Base-by-base conservation (phyloP, 1,140 invertebrate genomes). In the Ectropis grisescens region DNA sequence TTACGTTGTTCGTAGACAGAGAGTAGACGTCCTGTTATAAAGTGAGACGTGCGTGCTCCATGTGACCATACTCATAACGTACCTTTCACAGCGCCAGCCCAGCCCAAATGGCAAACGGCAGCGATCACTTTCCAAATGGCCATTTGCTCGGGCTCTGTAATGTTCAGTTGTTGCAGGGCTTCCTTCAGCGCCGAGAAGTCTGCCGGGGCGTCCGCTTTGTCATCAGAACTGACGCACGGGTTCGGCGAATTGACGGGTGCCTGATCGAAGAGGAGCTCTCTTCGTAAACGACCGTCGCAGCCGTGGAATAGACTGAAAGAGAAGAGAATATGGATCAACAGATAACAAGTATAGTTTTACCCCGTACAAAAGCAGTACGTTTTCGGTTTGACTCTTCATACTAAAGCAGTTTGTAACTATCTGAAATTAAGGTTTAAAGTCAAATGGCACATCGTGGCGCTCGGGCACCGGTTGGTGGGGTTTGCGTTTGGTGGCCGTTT, bases 101-200 rank as follows among this genome's bases (percentile, higher is more conserved):
- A 90, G 12, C 94, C 94, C 35, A 98, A 76, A 82, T 98, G 96
- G 67, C 94, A 95, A 43, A 98, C 92, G 5, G 94, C 93, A 6
- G 94, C 95, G 44, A 98, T 76, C 11, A 97, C 90, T 48, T 88
- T 86, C 90, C 93, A 96, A 26, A 98, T 87, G 0, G 90, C 88
- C 55, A 92, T 90, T 45, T 92, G 88, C 37, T 97, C 94, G 8
- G 86, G 82, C 26, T 92, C 89, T 8, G 88, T 87, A 13, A 97
- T 85, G 5, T 87, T 88, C 1, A 98, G 76, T 6, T 87, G 76
- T 36, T 90, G 86, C 42, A 98, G 86, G 0, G 94, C 89, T 6
- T 88, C 86, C 13, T 89, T 86, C 8, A 96, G 85, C 16, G 91
- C 88, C 28, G 87, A 85, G 69, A 96, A 97, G 13, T 91, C 90